Conservation (phyloP, 2,113 vertebrate genomes). For the Prinia subflava region DNA sequence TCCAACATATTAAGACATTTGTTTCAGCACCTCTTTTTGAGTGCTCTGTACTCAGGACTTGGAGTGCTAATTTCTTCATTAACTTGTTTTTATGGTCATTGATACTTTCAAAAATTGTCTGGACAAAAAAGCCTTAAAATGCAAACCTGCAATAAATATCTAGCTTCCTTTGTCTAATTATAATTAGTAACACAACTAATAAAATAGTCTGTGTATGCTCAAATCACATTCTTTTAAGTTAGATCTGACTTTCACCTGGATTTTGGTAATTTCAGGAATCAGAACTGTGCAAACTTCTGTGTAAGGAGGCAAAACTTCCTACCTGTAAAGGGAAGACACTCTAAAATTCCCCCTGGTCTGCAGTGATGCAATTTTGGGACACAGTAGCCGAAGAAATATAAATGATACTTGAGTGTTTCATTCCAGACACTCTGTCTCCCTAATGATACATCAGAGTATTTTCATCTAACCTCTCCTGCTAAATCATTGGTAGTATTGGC, state of each 20-base stretch:
- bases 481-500: slow-evolving; percentile 60
- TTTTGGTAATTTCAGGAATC: not conserved
- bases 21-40: not conserved
- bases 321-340: not conserved
- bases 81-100: not conserved
- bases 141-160: not conserved
- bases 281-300: not conserved
- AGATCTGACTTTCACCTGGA: not conserved
- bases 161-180: not conserved
- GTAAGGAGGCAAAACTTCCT: not conserved
- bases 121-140: not conserved
- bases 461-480: slow-evolving; percentile 52
- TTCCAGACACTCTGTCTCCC: slow-evolving; percentile 44
- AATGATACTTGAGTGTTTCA: slow-evolving; percentile 27
- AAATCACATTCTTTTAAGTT: not conserved
- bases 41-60: not conserved
- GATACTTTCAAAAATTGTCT: not conserved
- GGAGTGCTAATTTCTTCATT: not conserved
- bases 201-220: not conserved
- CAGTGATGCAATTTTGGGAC: slow-evolving; percentile 29
- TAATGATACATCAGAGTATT: slow-evolving; percentile 59
- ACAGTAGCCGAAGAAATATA: slow-evolving; percentile 25
- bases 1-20: not conserved
- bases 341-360: not conserved
- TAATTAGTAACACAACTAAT: not conserved